Base-by-base conservation (phyloP, 2,113 vertebrate genomes). In the Microtus richardsoni region DNA sequence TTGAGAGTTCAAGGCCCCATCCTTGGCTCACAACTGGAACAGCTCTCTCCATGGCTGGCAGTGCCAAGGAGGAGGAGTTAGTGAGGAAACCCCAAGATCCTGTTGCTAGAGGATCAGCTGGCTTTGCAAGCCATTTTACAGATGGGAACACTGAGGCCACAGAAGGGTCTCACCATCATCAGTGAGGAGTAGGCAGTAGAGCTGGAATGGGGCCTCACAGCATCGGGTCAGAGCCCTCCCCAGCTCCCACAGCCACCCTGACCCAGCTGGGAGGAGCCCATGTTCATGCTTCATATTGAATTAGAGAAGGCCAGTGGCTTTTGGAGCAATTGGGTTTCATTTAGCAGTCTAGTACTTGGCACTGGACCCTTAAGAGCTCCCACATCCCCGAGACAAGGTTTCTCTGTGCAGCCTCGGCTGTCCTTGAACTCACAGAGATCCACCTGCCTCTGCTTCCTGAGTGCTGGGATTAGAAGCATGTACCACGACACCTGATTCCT, bases 171-270 rank as follows among this genome's bases (percentile, higher is more conserved):
- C 39, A 44, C 28, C 14, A 3, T 60, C 0, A 54, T 11, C 16
- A 30, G 7, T 39, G 17, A 33, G 89, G 60, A 79, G 54, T 16
- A 36, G 41, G 36, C 0, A 9, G 44, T 0, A 10, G 71, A 47
- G 36, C 73, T 62, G 52, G 26, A 7, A 16, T 17, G 41, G 64
- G 28, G 73, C 33, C 64, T 93, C 30, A 11, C 16, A 24, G 77
- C 30, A 71, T 21, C 28, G 49, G 47, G n/a, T 3, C 54, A 62
- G 1, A 47, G 44, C 12, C 68, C 28, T 47, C 70, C 60, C 47
- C 4, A 28, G 0, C 12, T 16, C 13, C 9, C 41, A 6, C 5
- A 7, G 7, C 6, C 19, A 26, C 39, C 28, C 39, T 1, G 19
- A 24, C 5, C 22, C 11, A 33, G n/a, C 41, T 9, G 1, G 19